Percentiles rank a stretch among this genome's conserved stretches.
phyloP scores from a whole-genome alignment of 2,888 invertebrate genomes.

The Drosophila cognata region DNA sequence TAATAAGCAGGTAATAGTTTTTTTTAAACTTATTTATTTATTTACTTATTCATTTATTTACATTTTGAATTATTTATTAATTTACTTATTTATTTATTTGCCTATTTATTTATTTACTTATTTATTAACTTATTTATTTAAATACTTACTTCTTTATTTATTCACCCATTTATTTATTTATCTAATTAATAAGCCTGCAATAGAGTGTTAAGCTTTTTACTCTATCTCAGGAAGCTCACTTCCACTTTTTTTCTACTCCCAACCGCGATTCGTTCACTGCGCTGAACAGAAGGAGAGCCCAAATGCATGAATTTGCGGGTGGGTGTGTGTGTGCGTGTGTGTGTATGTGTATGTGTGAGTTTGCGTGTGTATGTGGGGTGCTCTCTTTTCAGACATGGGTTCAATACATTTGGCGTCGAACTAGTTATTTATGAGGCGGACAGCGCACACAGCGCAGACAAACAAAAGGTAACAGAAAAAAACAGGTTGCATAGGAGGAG shows the following conservation, averaged over 20 bases:
- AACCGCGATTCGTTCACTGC: not conserved
- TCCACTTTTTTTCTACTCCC: not conserved
- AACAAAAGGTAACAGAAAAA: conserved; percentile 9
- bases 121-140: not conserved
- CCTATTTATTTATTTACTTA: not conserved
- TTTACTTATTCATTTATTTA: not conserved
- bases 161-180: not conserved
- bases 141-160: not conserved
- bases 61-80: not conserved
- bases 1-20: not conserved
- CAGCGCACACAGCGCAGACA: not conserved
- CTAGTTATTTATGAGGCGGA: conserved; percentile 24
- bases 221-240: not conserved
- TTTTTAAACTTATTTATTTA: not conserved
- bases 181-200: not conserved
- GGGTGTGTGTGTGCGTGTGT: too few species aligned
- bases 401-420: conserved; percentile 41
- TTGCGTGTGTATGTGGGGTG: not conserved
- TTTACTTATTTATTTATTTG: not conserved
- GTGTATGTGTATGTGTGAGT: not conserved
- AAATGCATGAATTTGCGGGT: not conserved
- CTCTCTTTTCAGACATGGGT: conserved; percentile 25
- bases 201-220: not conserved
- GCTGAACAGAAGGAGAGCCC: not conserved
- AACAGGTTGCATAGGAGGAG: conserved; percentile 60